Base-by-base conservation (phyloP, 1,140 invertebrate genomes). In the Drosophila pseudoobscura region DNA sequence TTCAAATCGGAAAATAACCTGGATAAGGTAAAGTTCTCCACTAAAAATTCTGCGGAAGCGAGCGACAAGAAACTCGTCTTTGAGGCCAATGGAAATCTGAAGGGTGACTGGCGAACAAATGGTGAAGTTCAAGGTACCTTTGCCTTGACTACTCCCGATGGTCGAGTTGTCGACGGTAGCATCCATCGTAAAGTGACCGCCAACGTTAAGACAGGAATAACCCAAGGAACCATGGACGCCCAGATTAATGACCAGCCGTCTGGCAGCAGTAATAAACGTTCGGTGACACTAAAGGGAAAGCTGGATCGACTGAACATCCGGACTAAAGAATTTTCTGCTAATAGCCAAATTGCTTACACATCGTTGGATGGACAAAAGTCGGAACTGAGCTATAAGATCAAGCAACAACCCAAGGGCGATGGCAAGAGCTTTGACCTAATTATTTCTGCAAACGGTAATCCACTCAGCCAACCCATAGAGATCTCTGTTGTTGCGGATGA, bases 1-100 rank as follows among this genome's bases (percentile, higher is more conserved):
- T 13, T 91, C 0, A 92, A 92, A n/a, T 95, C 95, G 0, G 92
- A 93, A 29, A 94, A 93, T 41, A 93, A 93, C 49, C 60, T 93
- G 0, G 93, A 93, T 0, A 92, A 94, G 6, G 92, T 92, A 0
- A 91, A 92, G 2, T 35, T 96, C 1, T 93, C 94, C n/a, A 93
- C 95, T 0, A 96, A 95, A 58, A 91, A 79, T 58, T 8, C 75
- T 6, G 55, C 94, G 2, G 93, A 94, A 51, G 53, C 93, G 2
- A 66, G 92, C 2, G 91, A 91, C 0, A 84, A 94, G 7, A 94
- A 93, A 58, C 59, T 93, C 2, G 89, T 92, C 47, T 65, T 93
- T 0, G 94, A 94, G 41, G 88, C 91, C 0, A 94, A 93, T 65
- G 92, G 89, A 0, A 88, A 73, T 2, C 51, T 89, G 0, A 84